Evolutionary conservation across 2,797 vertebrate species (phyloP), one percentile per base, ranked within the genome.

Genomic region (Eidolon dupreanum): DNA sequence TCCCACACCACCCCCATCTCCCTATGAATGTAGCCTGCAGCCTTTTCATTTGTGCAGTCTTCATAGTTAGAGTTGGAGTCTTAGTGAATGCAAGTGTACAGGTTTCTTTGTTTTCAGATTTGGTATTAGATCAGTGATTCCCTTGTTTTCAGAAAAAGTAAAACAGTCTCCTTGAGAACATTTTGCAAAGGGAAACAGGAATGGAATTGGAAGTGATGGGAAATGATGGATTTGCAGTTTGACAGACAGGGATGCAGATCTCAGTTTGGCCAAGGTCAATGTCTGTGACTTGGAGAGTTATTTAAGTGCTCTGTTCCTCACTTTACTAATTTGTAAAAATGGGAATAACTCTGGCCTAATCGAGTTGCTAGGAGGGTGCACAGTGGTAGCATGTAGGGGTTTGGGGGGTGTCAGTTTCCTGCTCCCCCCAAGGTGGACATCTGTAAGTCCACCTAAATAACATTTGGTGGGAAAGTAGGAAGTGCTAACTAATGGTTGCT

Each of bases 61-160:
- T 90, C 77, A 3, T 2, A 63, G 66, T 33, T 78, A 51, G 61
- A 36, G 10, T 46, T 51, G 75, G 65, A 51, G 51, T 90, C 88
- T 38, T 22, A 53, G 53, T 83, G 82, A 79, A 74, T 70, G 86
- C 82, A 94, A 93, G 55, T 24, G 10, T 53, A 16, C 19, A 9
- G 46, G 31, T 75, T 61, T 33, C 49, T 70, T 90, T 84, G 49
- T 75, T 96, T 96, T 88, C 55, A 33, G 68, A 65, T 74, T 75
- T 59, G 22, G 15, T 78, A 6, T 51, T 90, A 33, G 68, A 38
- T 33, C 20, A 78, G 90, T 33, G 82, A 95, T n/a, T n/a, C 28
- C 87, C 28, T 82, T 82, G 71, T 33, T 78, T 59, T 86, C 10
- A 24, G 82, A 46, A 51, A 13, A 11, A 43, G 49, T 61, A 57